These are phyloP conservation scores for Caenorhabditis sp. DNA, from an alignment of 2,888 invertebrate genomes.

Conservation along the genomic window DNA sequence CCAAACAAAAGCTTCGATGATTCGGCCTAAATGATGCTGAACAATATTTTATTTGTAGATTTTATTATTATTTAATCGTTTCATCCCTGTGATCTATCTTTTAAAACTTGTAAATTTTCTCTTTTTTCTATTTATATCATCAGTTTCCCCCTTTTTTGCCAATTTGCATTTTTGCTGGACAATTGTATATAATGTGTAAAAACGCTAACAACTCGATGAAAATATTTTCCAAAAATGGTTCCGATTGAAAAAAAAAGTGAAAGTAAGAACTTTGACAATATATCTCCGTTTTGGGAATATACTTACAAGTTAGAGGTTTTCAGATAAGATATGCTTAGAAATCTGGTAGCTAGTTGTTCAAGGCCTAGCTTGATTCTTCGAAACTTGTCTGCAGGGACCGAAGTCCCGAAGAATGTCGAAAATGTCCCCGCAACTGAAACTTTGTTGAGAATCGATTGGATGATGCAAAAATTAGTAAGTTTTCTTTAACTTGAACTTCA, in stretches of 20 bases:
- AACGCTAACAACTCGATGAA: not conserved
- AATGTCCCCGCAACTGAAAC: slow-evolving; percentile 46
- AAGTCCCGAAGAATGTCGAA: not conserved
- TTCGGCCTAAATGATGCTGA: not conserved
- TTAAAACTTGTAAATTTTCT: slow-evolving; percentile 10
- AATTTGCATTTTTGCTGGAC: not conserved
- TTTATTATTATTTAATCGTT: not conserved
- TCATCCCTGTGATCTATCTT: not conserved
- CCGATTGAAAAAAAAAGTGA: not conserved
- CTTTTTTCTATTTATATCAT: not conserved
- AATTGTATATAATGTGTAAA: not conserved
- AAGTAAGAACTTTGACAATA: not conserved
- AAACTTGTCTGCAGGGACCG: not conserved
- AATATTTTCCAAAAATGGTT: not conserved
- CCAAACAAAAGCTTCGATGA: slow-evolving; percentile 6
- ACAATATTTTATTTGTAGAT: not conserved
- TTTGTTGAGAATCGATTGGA: slow-evolving; percentile 56
- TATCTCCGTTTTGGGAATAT: not conserved
- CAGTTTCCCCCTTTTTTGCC: not conserved
- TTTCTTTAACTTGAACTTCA: not conserved
- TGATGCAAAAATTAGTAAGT: slow-evolving; percentile 51
- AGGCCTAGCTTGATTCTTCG: not conserved
- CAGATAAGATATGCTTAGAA: not conserved
- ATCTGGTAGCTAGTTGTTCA: not conserved
- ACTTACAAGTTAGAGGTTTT: not conserved